phyloP scores from a whole-genome alignment of 2,888 invertebrate species.

The Cerceris rybyensis region DNA sequence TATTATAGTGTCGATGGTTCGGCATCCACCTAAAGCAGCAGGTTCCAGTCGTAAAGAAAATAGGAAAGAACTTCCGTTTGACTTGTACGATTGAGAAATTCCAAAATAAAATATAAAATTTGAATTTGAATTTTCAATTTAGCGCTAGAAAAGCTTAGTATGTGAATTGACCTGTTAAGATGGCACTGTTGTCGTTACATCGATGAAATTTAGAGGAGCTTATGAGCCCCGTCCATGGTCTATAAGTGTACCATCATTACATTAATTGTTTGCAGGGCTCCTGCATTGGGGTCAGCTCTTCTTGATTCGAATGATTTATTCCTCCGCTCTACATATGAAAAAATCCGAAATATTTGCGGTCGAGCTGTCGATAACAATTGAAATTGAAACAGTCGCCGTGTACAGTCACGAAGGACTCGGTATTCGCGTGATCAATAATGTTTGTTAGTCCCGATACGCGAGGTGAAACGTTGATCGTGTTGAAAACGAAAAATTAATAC shows the following conservation, averaged over 20 bases:
- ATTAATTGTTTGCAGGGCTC: slow-evolving; percentile 55
- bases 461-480: slow-evolving; percentile 54
- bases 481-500: slow-evolving; percentile 55
- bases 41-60: too few relatives aligned
- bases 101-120: too few relatives aligned
- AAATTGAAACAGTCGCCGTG: slow-evolving; percentile 45
- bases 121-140: background rate
- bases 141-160: background rate
- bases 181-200: background rate
- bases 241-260: slow-evolving; percentile 46
- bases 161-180: background rate
- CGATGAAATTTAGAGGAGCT: slow-evolving; percentile 21
- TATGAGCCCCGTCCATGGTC: slow-evolving; percentile 19
- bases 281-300: slow-evolving; percentile 64
- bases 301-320: slow-evolving; percentile 65
- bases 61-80: too few relatives aligned
- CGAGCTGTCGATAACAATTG: slow-evolving; percentile 44
- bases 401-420: slow-evolving; percentile 42
- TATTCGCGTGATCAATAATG: slow-evolving; percentile 59
- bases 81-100: too few relatives aligned
- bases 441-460: slow-evolving; percentile 48
- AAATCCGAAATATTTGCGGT: slow-evolving; percentile 42
- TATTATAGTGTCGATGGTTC: too few relatives aligned
- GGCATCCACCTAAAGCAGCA: too few relatives aligned
- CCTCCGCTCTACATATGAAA: slow-evolving; percentile 62